These are phyloP conservation scores for Nasonia vitripennis DNA, from an alignment of 1,140 invertebrate genomes.

Conservation along the genomic window DNA sequence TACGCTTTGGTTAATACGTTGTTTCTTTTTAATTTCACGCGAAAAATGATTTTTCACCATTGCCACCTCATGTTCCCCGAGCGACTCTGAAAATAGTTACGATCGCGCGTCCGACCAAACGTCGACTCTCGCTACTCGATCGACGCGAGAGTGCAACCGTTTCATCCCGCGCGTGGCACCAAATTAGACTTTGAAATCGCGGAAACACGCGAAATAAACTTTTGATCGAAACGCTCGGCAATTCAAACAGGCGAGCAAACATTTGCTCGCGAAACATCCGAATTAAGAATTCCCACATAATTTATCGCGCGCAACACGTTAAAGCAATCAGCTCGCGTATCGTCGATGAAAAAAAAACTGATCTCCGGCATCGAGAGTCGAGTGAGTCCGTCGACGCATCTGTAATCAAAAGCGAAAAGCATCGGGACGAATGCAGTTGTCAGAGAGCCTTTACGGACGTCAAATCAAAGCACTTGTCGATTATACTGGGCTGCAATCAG, in stretches of 20 bases:
- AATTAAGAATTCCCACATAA: neutral
- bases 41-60: neutral
- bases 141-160: neutral
- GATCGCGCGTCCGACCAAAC: neutral
- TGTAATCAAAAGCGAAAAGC: neutral
- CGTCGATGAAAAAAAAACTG: no score
- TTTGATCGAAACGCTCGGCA: neutral
- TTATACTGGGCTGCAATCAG: neutral
- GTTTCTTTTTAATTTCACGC: neutral
- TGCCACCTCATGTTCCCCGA: no score
- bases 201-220: neutral
- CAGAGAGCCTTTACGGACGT: neutral
- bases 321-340: neutral
- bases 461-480: constrained; percentile 27
- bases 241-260: neutral
- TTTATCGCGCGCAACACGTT: neutral
- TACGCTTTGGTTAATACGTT: neutral
- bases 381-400: neutral
- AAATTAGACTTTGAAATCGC: neutral
- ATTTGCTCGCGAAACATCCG: neutral
- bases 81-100: neutral
- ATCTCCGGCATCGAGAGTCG: no score
- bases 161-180: neutral
- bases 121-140: neutral
- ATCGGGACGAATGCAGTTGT: neutral